A percentile compares a stretch with the other conserved stretches of the same genome.
These are phyloP conservation scores for Zosterops japonicus DNA, from an alignment of 2,113 vertebrate genomes.

Conservation along the genomic window DNA sequence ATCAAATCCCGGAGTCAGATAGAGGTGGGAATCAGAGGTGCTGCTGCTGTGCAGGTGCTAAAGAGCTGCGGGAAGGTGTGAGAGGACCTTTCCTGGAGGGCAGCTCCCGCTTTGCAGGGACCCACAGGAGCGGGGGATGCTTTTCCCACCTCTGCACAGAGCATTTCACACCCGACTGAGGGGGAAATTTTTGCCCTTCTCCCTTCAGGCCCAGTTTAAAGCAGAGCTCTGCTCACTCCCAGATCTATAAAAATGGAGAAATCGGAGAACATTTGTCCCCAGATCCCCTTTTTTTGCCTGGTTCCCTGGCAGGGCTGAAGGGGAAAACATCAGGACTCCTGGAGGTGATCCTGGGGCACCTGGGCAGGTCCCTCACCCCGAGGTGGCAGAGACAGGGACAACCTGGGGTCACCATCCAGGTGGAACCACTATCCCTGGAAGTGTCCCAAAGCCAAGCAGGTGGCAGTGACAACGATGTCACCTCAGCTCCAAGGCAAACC, in stretches of 20 bases:
- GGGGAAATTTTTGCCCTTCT: not conserved
- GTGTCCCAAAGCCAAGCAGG: not conserved
- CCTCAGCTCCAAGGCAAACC: not conserved
- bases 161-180: not conserved
- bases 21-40: not conserved
- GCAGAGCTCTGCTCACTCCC: not conserved
- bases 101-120: not conserved
- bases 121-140: not conserved
- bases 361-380: not conserved
- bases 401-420: not conserved
- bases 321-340: not conserved
- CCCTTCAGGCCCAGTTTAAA: not conserved
- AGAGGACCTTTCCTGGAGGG: not conserved
- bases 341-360: not conserved
- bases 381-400: not conserved
- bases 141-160: not conserved
- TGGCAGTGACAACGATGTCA: not conserved
- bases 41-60: not conserved
- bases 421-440: not conserved
- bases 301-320: not conserved
- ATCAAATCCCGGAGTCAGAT: not conserved
- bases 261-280: not conserved
- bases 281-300: not conserved
- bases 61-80: not conserved
- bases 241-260: not conserved